Evolutionary conservation across 1,140 invertebrate species (phyloP), one percentile per base, ranked within the genome.

Genomic region (Drosophila aff.): DNA sequence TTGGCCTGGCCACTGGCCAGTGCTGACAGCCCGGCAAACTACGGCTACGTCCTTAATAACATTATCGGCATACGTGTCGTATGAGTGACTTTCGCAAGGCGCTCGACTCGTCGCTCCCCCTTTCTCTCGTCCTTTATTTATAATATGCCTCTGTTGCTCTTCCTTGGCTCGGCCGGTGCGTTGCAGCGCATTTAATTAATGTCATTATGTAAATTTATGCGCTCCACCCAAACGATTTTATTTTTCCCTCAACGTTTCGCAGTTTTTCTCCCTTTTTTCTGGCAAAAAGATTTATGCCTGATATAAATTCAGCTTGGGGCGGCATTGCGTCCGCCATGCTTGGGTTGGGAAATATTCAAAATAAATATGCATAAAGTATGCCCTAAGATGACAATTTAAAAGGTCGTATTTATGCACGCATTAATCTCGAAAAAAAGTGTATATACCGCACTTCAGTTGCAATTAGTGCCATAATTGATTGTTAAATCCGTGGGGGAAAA

Each of bases 171-270:
- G 44, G 43, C 49, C 71, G 55, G 65, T 76, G 71, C 63, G 46
- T 63, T 78, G 81, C 50, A 72, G 65, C 81, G 84, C 77, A 72
- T 87, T 87, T 87, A 89, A 87, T 87, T 87, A 84, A 87, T 89
- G 77, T 79, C 81, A 87, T 87, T 84, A 87, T 89, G 84, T 68
- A 87, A 87, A 87, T 87, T 89, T 90, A 87, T 89, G 84, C 65
- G 72, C 67, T 68, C 66, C 69, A 72, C 62, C 73, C 38, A 62
- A 73, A 74, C 75, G 58, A 79, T 71, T 79, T 79, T 79, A 72
- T 79, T 79, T 73, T 78, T 61, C 55, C 46, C 68, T 31, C 62
- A 52, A 23, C 43, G 44, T 74, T 59, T n/a, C 62, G 43, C 72
- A 47, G 53, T 77, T 55, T 77, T 77, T 57, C 62, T 53, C 72